Base-by-base conservation (phyloP, 2,113 vertebrate genomes). In the Clinocottus analis region DNA sequence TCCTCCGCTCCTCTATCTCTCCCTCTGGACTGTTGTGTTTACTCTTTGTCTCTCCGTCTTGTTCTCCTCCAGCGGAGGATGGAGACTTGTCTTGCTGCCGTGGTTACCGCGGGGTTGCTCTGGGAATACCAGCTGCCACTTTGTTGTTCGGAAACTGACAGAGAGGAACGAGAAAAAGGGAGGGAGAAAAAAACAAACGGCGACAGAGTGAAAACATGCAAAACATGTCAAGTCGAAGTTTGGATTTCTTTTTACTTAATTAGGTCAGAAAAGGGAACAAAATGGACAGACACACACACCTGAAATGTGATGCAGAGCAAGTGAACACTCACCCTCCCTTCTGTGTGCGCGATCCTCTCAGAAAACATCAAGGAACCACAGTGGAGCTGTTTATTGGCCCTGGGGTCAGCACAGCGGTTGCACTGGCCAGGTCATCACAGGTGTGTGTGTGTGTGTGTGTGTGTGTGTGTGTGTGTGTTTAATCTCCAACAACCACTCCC, bases 51-150 rank as follows among this genome's bases (percentile, higher is more conserved):
- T 47, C 51, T 25, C 31, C 45, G 56, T 83, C 88, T 85, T 70
- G 59, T 91, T 91, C 90, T 85, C 80, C 85, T 93, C 91, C 83
- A 90, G 74, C 35, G 68, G 86, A 91, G 86, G 81, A 83, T 31
- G 90, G 75, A 67, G 78, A 68, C 9, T 91, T 86, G 23, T 82
- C 88, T 72, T 81, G 87, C 85, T 80, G 41, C 12, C 68, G 85
- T 83, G 87, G 73, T 77, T 76, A 76, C 79, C 21, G 33, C 5
- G 3, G 65, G 77, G 65, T 59, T 73, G 79, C 75, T 19, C 33
- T 82, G 86, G 89, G 90, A 89, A 90, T 81, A 85, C 82, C 88
- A 89, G 85, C 89, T 91, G 90, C 85, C 90, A 84, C 77, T 86
- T 59, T 10, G 16, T 68, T 73, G 69, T 75, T 77, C 47, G 17